Percentiles rank a stretch among this genome's conserved stretches.
phyloP scores from a whole-genome alignment of 2,797 vertebrate species.

The Protosalanx chinensis region DNA sequence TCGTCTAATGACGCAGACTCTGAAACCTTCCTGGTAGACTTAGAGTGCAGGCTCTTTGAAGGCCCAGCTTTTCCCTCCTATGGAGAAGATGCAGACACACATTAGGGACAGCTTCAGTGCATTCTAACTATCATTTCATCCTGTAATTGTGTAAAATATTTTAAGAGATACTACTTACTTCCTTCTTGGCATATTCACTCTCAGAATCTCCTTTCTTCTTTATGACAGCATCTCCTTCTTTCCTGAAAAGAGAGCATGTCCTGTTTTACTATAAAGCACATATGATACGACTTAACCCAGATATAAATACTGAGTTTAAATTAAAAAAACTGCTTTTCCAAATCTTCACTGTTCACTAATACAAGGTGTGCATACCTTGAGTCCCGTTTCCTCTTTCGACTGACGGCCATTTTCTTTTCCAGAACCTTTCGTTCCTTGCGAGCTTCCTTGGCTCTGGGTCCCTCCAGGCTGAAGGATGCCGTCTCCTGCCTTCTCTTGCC shows the following conservation, averaged over 20 bases:
- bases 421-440: conserved; percentile 94
- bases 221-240: conserved; percentile 73
- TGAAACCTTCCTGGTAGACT: conserved; percentile 73
- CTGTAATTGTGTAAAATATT: not conserved
- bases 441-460: conserved; percentile 86
- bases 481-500: conserved; percentile 57
- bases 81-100: conserved; percentile 41
- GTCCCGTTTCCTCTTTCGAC: conserved; percentile 87
- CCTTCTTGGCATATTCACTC: conserved; percentile 76
- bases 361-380: conserved; percentile 73
- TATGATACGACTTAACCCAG: not conserved
- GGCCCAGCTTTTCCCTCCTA: conserved; percentile 76
- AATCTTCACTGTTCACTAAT: not conserved
- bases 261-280: not conserved
- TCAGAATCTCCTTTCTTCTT: conserved; percentile 82
- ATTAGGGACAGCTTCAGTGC: conserved; percentile 10
- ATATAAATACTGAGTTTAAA: not conserved
- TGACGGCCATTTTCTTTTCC: conserved; percentile 97
- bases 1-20: conserved; percentile 80
- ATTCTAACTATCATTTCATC: not conserved
- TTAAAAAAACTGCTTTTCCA: not conserved
- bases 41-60: conserved; percentile 68
- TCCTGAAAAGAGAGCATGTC: conserved; percentile 64
- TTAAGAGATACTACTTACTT: conserved; percentile 63
- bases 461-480: conserved; percentile 44